A percentile compares a stretch with the other conserved stretches of the same genome.
Conservation (phyloP, 2,888 invertebrate species). For the Steinernema carpocapsae region DNA sequence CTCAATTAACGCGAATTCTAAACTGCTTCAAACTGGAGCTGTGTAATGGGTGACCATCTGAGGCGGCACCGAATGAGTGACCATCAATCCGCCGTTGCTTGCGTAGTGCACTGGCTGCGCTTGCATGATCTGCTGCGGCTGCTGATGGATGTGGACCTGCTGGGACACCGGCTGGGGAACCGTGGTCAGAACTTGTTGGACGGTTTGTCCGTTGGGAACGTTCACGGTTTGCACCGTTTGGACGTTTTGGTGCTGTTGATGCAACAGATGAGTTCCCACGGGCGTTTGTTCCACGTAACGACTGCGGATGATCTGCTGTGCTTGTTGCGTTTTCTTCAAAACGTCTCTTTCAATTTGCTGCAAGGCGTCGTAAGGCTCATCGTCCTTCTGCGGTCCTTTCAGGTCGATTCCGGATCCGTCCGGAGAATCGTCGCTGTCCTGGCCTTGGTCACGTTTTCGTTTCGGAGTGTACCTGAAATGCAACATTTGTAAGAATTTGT, state of each 20-base stretch:
- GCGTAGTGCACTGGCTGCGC: conserved; percentile 19
- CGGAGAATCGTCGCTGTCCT: not conserved
- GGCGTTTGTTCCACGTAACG: conserved; percentile 30
- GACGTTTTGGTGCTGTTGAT: not conserved
- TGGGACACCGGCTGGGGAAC: not conserved
- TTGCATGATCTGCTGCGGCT: conserved; percentile 2
- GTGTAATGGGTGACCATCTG: conserved; percentile 27
- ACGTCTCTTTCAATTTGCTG: conserved; percentile 65
- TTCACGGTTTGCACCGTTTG: not conserved
- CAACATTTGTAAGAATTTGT: not conserved
- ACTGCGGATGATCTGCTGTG: conserved; percentile 56
- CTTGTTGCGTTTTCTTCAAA: conserved; percentile 65
- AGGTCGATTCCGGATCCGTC: not conserved
- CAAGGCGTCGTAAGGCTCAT: conserved; percentile 63
- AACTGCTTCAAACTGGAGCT: not conserved
- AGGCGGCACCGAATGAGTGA: not conserved
- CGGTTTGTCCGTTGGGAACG: conserved; percentile 2
- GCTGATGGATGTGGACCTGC: conserved; percentile 20
- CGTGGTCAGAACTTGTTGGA: conserved; percentile 28
- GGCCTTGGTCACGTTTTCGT: not conserved
- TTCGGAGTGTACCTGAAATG: conserved; percentile 19
- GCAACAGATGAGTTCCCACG: conserved; percentile 11
- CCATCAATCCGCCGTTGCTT: not conserved
- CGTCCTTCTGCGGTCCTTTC: conserved; percentile 31
- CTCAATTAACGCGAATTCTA: not conserved